Conservation (phyloP, 2,888 invertebrate species). For the Oscheius sp. region DNA sequence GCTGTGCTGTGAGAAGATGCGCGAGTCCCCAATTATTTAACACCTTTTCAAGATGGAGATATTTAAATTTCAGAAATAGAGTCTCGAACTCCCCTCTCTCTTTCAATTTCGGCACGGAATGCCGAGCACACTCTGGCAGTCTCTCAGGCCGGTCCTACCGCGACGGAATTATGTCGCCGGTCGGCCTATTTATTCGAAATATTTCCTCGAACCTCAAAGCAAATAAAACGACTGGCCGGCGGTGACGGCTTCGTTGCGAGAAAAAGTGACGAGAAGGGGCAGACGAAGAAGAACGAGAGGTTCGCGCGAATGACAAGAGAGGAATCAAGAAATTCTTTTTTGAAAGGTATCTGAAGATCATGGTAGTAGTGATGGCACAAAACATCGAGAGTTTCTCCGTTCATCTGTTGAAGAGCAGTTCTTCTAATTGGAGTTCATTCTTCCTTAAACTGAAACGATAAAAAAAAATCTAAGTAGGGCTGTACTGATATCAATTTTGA, state of each 20-base stretch:
- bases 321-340: too few relatives aligned
- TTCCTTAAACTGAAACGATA: too few relatives aligned
- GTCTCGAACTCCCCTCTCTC: neutral
- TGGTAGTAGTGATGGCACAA: too few relatives aligned
- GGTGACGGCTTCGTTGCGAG: neutral
- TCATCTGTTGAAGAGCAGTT: too few relatives aligned
- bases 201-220: conserved; percentile 30
- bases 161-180: conserved; percentile 15
- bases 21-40: conserved; percentile 1
- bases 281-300: neutral
- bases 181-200: conserved; percentile 28
- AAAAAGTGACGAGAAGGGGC: neutral
- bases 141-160: conserved; percentile 7
- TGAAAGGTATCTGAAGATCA: too few relatives aligned
- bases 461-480: too few relatives aligned
- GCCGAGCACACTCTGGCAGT: neutral
- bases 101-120: neutral
- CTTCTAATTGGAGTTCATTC: too few relatives aligned
- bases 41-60: too few relatives aligned
- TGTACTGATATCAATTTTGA: too few relatives aligned
- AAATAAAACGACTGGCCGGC: conserved; percentile 29
- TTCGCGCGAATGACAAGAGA: neutral
- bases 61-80: neutral
- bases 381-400: too few relatives aligned
- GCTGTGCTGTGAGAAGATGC: neutral